Evolutionary conservation across 2,888 invertebrate genomes (phyloP).

Genomic region (Bellardia bayeri): DNA sequence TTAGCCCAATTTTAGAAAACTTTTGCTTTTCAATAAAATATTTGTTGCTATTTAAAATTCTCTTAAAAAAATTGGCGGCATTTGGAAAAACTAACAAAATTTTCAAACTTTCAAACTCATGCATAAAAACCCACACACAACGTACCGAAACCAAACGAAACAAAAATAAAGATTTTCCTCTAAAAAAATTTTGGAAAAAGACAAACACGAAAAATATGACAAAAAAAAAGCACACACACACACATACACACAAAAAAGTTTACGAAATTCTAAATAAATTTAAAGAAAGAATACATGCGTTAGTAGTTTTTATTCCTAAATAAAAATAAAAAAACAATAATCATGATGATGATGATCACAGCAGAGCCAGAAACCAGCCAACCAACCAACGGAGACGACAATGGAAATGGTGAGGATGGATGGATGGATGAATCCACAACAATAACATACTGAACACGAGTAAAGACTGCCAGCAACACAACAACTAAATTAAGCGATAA

Average conservation of each 20-base stretch:
- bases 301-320: conserved; percentile 11
- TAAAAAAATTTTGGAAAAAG: conserved; percentile 46
- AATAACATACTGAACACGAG: conserved; percentile 1
- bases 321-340: background rate
- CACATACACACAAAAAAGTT: background rate
- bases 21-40: conserved; percentile 68
- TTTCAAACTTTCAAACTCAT: conserved; percentile 62
- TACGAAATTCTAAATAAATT: conserved; percentile 58
- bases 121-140: conserved; percentile 67
- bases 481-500: conserved; percentile 66
- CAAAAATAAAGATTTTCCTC: background rate
- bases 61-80: conserved; percentile 9
- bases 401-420: conserved; percentile 49
- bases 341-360: conserved; percentile 21
- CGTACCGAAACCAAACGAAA: background rate
- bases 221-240: too few species aligned
- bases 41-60: conserved; percentile 50
- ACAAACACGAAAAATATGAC: conserved; percentile 49
- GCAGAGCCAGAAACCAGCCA: conserved; percentile 19
- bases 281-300: conserved; percentile 31
- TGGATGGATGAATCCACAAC: conserved; percentile 11
- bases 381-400: conserved; percentile 36
- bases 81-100: conserved; percentile 4
- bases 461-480: conserved; percentile 6
- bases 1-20: conserved; percentile 53